Base-by-base conservation (phyloP, 2,888 invertebrate genomes). In the Isoperla grammatica region DNA sequence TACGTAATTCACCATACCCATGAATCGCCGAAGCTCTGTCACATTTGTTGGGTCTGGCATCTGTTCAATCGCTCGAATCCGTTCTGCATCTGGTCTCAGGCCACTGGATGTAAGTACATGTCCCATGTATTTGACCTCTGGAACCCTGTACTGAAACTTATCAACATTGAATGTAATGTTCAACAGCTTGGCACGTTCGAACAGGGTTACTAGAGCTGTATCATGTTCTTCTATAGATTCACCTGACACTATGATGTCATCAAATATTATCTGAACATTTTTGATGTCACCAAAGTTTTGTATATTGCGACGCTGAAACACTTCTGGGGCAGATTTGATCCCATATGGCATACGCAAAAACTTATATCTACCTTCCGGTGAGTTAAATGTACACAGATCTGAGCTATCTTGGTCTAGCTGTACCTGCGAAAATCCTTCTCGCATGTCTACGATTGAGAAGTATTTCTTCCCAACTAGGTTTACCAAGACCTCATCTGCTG, bases 211-310 rank as follows among this genome's bases (percentile, higher is more conserved):
- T n/a, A n/a, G n/a, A n/a, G n/a, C n/a, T n/a, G n/a, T n/a, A n/a
- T n/a, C n/a, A n/a, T n/a, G n/a, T n/a, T 29, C 29, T 29, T 29
- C 29, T 29, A 29, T 29, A 6, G 50, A 39, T 29, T 45, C 20
- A 5, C 60, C 70, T 55, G 62, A 60, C 15, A 72, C 66, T 13
- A 69, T 59, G 35, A 72, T 55, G 60, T 72, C 71, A 66, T 73
- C 71, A 59, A 71, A 70, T 62, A 72, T 72, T 1, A 72, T 61
- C 8, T 68, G 53, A 5, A 71, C 68, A 5, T 69, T 68, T 15
- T 67, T 65, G 37, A 72, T 71, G 49, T 70, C 69, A 15, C 69
- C 71, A 64, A 72, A 72, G 19, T 68, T 65, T 20, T 62, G 63
- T 23, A 66, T 64, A 63, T 69, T 71, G 55, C 65, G 65, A 29